A percentile compares a stretch with the other conserved stretches of the same genome.
phyloP scores from a whole-genome alignment of 2,797 vertebrate genomes.

The Rhinogobio ventralis region DNA sequence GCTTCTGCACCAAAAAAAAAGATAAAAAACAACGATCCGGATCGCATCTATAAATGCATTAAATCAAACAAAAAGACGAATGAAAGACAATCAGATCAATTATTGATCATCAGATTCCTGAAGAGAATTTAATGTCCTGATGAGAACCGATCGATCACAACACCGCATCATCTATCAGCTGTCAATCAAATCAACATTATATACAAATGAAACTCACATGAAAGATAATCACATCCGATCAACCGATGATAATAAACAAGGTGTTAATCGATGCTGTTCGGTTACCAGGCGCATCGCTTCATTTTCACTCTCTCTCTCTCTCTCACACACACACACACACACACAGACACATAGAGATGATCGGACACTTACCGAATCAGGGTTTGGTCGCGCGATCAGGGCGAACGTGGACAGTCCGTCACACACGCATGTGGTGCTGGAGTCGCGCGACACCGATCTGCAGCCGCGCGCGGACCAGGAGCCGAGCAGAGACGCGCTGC shows the following conservation, averaged over 20 bases:
- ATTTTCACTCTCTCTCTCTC: conserved; percentile 60
- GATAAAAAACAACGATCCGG: neutral
- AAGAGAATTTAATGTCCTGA: conserved; percentile 6
- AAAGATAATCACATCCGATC: neutral
- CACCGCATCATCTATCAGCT: neutral
- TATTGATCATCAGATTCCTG: conserved; percentile 1
- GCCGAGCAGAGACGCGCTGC: conserved; percentile 91
- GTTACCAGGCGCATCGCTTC: neutral
- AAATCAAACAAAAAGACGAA: neutral
- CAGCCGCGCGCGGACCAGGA: conserved; percentile 97
- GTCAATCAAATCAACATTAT: neutral
- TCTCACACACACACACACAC: conserved; percentile 56
- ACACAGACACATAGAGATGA: conserved; percentile 2
- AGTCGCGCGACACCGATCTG: conserved; percentile 93
- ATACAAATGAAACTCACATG: neutral
- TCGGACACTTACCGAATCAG: conserved; percentile 89
- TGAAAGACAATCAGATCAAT: neutral
- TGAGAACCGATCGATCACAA: neutral
- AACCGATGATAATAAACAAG: neutral
- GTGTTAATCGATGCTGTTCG: neutral
- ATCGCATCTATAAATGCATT: neutral
- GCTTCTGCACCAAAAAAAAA: conserved; percentile 52
- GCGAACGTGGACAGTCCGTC: conserved; percentile 98
- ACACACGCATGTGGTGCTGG: conserved; percentile 96
- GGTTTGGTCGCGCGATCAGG: conserved; percentile 95